These are phyloP conservation scores for Percopsis transmontana DNA, from an alignment of 2,113 vertebrate genomes.

Conservation along the genomic window DNA sequence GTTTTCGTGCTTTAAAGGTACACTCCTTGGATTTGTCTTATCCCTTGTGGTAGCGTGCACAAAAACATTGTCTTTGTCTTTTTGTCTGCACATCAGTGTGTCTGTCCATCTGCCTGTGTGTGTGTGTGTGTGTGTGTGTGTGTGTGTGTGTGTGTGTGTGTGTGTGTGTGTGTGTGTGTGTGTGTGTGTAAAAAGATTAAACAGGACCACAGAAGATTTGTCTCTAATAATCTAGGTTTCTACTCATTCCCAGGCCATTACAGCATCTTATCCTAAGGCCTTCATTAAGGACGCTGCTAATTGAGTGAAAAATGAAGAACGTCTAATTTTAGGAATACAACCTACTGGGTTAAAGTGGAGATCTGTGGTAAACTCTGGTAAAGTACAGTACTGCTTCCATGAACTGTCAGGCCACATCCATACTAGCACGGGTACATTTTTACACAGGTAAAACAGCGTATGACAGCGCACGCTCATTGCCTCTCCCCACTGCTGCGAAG, in stretches of 20 bases:
- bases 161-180: background rate
- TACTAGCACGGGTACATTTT: too few species aligned
- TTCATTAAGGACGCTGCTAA: background rate
- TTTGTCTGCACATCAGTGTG: too few species aligned
- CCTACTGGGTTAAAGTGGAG: background rate
- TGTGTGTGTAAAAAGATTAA: background rate
- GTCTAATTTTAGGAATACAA: background rate
- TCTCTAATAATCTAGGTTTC: constrained; percentile 18
- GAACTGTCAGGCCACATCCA: too few species aligned
- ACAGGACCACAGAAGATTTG: too few species aligned
- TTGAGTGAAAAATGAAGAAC: background rate
- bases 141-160: background rate
- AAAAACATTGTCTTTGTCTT: too few species aligned
- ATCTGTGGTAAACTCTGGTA: background rate
- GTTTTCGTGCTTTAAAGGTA: too few species aligned
- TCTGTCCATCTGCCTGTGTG: background rate
- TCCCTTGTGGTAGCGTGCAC: too few species aligned
- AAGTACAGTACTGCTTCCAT: background rate
- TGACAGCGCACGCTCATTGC: too few species aligned
- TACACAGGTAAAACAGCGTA: too few species aligned
- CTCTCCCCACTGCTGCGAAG: too few species aligned
- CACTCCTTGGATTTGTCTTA: too few species aligned
- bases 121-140: background rate
- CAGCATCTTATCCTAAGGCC: constrained; percentile 1
- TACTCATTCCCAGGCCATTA: background rate